These are phyloP conservation scores for Monopterus albus DNA, from an alignment of 2,113 vertebrate genomes.

Conservation along the genomic window DNA sequence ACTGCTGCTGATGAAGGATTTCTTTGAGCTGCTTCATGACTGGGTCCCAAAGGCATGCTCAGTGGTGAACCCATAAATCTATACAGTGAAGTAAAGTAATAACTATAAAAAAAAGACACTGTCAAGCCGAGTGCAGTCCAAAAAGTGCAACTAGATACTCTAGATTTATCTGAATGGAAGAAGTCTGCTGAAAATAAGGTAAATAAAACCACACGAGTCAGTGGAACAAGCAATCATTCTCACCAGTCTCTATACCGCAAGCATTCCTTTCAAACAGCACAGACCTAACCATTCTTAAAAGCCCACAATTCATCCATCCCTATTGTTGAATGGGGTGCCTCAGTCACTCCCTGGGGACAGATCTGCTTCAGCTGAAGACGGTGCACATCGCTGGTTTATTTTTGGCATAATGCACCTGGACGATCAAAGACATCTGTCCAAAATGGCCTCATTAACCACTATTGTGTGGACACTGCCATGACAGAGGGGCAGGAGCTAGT, in stretches of 20 bases:
- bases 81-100: constrained; percentile 16
- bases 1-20: not conserved
- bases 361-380: constrained; percentile 1
- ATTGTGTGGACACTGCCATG: constrained; percentile 15
- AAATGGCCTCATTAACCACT: constrained; percentile 14
- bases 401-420: constrained; percentile 46
- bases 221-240: constrained; percentile 5
- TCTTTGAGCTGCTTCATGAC: constrained; percentile 4
- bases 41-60: constrained; percentile 24
- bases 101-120: constrained; percentile 55
- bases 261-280: constrained; percentile 7
- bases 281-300: not conserved
- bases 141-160: not conserved
- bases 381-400: constrained; percentile 51
- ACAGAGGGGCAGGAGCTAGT: not conserved
- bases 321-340: constrained; percentile 15
- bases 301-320: constrained; percentile 20
- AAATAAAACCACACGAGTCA: constrained; percentile 8
- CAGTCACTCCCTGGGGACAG: constrained; percentile 3
- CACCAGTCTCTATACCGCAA: not conserved
- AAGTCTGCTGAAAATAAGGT: constrained; percentile 16
- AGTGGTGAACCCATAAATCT: constrained; percentile 40
- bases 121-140: constrained; percentile 4
- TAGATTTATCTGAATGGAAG: constrained; percentile 8
- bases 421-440: constrained; percentile 26